phyloP scores from a whole-genome alignment of 1,140 invertebrate species.

The Acyrthosiphon pisum region DNA sequence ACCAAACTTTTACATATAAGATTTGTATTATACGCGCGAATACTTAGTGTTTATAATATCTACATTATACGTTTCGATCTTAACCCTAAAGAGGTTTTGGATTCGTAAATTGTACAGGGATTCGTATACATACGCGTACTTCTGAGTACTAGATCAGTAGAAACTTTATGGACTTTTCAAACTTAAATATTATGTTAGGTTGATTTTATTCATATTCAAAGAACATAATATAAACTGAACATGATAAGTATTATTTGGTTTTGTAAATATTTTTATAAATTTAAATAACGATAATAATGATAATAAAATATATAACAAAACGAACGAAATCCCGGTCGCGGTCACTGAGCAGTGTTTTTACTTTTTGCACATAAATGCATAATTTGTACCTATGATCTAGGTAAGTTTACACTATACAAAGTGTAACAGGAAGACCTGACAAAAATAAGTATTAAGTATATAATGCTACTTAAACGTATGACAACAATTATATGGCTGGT shows the following conservation, averaged over 20 bases:
- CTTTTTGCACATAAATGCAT: background rate
- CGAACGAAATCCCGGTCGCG: background rate
- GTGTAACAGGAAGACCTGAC: no score
- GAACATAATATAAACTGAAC: background rate
- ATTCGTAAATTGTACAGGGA: background rate
- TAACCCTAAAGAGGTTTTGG: background rate
- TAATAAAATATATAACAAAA: background rate
- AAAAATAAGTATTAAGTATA: no score
- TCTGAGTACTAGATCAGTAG: no score
- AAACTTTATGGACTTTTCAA: slow-evolving; percentile 5
- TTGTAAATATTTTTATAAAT: background rate
- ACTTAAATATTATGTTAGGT: background rate
- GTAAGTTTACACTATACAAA: no score
- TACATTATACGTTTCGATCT: background rate
- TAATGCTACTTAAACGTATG: no score
- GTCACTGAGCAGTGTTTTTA: background rate
- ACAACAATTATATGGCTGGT: no score
- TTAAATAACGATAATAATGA: background rate
- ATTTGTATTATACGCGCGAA: background rate
- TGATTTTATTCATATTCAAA: background rate
- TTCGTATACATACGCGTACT: background rate
- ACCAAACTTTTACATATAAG: background rate
- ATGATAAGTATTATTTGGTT: background rate
- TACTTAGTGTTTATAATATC: background rate
- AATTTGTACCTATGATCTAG: no score